phyloP scores from a whole-genome alignment of 2,797 vertebrate genomes.

The Vipera latastei region DNA sequence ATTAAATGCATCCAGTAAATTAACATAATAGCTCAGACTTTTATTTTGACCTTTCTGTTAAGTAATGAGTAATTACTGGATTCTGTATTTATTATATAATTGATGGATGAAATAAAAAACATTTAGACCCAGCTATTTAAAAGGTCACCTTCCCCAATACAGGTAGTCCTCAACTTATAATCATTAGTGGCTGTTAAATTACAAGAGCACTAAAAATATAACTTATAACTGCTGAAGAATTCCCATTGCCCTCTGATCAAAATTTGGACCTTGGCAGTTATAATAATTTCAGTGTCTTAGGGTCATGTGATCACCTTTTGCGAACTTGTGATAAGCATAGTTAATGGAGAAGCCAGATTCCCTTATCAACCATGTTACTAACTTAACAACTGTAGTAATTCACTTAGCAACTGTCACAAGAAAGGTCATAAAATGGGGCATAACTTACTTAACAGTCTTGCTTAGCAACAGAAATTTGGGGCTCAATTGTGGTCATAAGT shows the following conservation, averaged over 20 bases:
- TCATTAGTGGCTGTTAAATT: background rate
- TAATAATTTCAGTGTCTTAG: background rate
- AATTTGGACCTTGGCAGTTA: background rate
- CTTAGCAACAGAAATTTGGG: too few species aligned
- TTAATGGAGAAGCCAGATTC: background rate
- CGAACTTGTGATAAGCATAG: background rate
- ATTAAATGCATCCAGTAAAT: background rate
- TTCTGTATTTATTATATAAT: background rate
- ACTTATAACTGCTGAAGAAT: background rate
- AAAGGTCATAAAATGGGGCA: too few species aligned
- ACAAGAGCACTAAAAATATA: background rate
- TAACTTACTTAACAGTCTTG: too few species aligned
- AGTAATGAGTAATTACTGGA: background rate
- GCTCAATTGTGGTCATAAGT: too few species aligned
- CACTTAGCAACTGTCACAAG: too few species aligned
- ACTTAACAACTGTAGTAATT: too few species aligned
- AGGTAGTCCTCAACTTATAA: background rate
- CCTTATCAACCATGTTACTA: too few species aligned
- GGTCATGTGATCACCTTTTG: background rate
- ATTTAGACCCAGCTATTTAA: background rate
- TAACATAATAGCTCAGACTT: background rate
- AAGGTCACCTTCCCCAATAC: background rate
- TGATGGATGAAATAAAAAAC: background rate
- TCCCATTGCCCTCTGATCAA: background rate
- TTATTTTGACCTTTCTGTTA: background rate